Base-by-base conservation (phyloP, 1,140 invertebrate genomes). In the Aricia agestis region DNA sequence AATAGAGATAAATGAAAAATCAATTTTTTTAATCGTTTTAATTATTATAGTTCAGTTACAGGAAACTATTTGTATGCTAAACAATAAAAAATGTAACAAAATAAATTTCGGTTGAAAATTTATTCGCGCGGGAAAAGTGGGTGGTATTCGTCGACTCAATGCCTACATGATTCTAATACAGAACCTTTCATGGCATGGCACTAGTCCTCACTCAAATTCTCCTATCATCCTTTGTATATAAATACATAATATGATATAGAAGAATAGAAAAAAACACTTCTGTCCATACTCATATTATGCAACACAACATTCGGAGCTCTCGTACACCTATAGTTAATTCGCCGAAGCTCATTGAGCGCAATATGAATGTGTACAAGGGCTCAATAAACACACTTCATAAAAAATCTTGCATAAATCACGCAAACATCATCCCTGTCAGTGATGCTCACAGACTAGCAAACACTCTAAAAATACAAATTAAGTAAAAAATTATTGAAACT, bases 171-270 rank as follows among this genome's bases (percentile, higher is more conserved):
- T 91, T 91, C 87, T 89, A 90, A 87, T 82, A 84, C 82, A 90
- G 89, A 91, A 91, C 87, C 89, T 91, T 91, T 91, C 89, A 91
- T 77, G 87, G 89, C 89, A 91, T 91, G 87, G 87, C 89, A 91
- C 89, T 86, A 89, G 89, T 89, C 89, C 86, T 88, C 82, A 88
- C 81, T 90, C 82, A 91, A 77, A 78, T 85, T 86, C 87, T 86
- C 85, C 89, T 91, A 88, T 89, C 87, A 91, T 90, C 86, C 83
- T 83, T 80, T 83, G 81, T 85, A 85, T 85, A 85, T 82, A 87
- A 86, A 79, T 86, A 87, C 81, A 81, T 77, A 82, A 81, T 83
- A 82, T 80, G 77, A 80, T 72, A 78, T 76, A 75, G 72, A 82
- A 79, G 76, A 79, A 71, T 75, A 73, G 57, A 72, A 69, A 77